Evolutionary conservation across 1,140 invertebrate species (phyloP).

Genomic region (Pemphigus obesinymphae): DNA sequence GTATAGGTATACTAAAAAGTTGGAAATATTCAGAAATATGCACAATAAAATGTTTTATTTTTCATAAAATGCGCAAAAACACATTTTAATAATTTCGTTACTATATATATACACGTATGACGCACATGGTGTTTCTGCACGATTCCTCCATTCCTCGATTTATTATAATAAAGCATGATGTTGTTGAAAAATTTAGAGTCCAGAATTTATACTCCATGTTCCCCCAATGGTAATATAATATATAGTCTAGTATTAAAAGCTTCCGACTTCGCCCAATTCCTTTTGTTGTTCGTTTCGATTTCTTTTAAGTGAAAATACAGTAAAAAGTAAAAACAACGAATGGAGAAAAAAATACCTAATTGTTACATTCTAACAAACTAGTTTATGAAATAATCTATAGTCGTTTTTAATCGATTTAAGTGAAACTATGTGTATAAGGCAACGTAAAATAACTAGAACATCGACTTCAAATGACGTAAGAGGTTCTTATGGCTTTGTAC

Average conservation of each 20-base stretch:
- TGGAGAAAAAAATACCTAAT: neutral
- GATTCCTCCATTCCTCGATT: no score
- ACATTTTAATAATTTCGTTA: no score
- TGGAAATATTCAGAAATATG: no score
- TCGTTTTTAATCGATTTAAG: neutral
- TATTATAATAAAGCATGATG: no score
- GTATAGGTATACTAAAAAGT: no score
- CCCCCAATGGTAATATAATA: no score
- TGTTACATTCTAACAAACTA: neutral
- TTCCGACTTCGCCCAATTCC: neutral
- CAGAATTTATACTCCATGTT: no score
- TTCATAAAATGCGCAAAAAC: no score
- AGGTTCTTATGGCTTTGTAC: neutral
- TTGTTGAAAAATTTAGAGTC: no score
- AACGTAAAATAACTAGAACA: neutral
- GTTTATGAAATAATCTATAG: constrained; percentile 15
- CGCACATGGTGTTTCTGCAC: no score
- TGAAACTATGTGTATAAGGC: constrained; percentile 5
- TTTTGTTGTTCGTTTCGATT: constrained; percentile 5
- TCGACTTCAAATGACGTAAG: constrained; percentile 5
- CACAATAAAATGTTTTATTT: no score
- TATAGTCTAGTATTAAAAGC: neutral
- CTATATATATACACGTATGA: no score
- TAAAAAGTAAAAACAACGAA: neutral
- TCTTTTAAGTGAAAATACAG: neutral